phyloP scores from a whole-genome alignment of 2,888 invertebrate genomes.

The Diachrysia chrysitis region DNA sequence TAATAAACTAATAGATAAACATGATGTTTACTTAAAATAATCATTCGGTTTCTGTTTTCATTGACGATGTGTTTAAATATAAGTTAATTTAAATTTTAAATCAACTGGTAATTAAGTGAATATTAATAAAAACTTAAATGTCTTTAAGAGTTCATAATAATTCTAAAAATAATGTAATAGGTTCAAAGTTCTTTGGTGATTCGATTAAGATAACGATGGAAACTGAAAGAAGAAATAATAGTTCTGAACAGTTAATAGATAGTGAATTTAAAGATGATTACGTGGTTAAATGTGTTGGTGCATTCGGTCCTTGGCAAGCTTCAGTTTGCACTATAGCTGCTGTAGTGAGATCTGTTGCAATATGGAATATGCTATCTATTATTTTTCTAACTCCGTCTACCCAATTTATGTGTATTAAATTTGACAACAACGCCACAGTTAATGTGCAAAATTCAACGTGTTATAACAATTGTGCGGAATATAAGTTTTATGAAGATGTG shows the following conservation, averaged over 20 bases:
- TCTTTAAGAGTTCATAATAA: constrained; percentile 28
- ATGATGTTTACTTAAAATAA: constrained; percentile 19
- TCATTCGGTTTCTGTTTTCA: constrained; percentile 31
- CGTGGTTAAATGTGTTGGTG: constrained; percentile 70
- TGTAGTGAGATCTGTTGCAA: constrained; percentile 64
- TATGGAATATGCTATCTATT: constrained; percentile 72
- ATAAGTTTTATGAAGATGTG: constrained; percentile 64
- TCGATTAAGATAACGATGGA: constrained; percentile 51
- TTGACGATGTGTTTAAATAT: constrained; percentile 21
- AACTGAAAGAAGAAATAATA: constrained; percentile 34
- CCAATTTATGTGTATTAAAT: constrained; percentile 65
- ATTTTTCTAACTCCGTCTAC: constrained; percentile 70
- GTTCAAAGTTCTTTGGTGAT: constrained; percentile 7
- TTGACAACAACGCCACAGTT: constrained; percentile 49
- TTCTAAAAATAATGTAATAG: constrained; percentile 22
- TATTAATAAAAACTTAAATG: constrained; percentile 18
- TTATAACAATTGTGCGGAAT: constrained; percentile 68
- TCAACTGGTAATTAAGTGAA: neutral
- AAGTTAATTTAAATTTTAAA: constrained; percentile 2
- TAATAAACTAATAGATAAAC: constrained; percentile 23
- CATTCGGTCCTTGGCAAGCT: constrained; percentile 73
- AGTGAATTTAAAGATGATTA: constrained; percentile 66
- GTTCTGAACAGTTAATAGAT: constrained; percentile 42
- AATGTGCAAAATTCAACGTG: constrained; percentile 64
- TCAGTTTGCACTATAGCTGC: constrained; percentile 62